phyloP scores from a whole-genome alignment of 2,888 invertebrate species.

The Chydorus sphaericus region DNA sequence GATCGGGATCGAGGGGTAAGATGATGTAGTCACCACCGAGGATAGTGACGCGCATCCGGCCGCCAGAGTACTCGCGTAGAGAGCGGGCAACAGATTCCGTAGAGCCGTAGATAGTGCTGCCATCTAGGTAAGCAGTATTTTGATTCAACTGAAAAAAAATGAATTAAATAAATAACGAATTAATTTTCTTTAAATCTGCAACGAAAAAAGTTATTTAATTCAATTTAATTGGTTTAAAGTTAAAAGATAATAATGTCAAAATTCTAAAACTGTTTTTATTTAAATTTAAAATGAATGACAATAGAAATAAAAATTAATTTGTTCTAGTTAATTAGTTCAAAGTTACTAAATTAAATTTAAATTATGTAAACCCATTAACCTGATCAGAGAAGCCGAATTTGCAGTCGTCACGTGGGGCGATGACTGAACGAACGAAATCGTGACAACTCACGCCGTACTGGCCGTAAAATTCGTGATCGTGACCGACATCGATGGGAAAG shows the following conservation, averaged over 20 bases:
- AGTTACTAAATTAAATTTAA: not conserved
- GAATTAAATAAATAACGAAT: not conserved
- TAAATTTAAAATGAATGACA: not conserved
- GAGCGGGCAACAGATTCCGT: conserved; percentile 47
- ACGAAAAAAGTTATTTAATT: not conserved
- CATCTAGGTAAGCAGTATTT: conserved; percentile 58
- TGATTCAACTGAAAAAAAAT: conserved; percentile 38
- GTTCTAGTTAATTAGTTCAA: not conserved
- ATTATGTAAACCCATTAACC: conserved; percentile 36
- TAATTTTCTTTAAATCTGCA: not conserved
- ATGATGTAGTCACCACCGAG: conserved; percentile 1
- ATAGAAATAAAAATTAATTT: not conserved
- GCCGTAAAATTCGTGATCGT: conserved; percentile 41
- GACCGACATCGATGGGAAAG: conserved; percentile 44
- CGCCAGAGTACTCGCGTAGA: conserved; percentile 50
- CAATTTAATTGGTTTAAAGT: not conserved
- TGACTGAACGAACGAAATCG: conserved; percentile 54
- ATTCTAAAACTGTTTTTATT: not conserved
- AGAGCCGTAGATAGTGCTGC: conserved; percentile 67
- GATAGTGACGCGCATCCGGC: conserved; percentile 25
- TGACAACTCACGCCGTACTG: conserved; percentile 44
- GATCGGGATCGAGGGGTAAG: conserved; percentile 5
- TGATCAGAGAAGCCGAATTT: conserved; percentile 52
- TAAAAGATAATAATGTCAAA: too few relatives aligned
- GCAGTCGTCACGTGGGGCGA: conserved; percentile 47